Percentiles rank a stretch among this genome's conserved stretches.
phyloP scores from a whole-genome alignment of 2,888 invertebrate species.

The Portevinia maculata region DNA sequence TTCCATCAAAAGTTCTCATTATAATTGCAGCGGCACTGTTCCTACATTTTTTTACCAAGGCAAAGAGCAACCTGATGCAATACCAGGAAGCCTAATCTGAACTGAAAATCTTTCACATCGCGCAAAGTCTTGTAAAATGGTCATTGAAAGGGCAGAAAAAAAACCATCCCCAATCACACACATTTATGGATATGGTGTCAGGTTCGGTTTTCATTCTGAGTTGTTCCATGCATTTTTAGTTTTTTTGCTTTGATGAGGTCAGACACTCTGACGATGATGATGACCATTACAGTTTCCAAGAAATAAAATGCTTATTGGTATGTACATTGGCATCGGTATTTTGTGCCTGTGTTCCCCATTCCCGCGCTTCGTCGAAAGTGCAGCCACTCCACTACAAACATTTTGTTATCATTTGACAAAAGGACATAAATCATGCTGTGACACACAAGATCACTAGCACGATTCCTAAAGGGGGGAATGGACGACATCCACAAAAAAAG shows the following conservation, averaged over 20 bases:
- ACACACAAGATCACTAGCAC: slow-evolving; percentile 72
- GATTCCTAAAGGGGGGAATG: slow-evolving; percentile 60
- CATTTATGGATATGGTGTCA: slow-evolving; percentile 66
- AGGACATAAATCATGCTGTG: slow-evolving; percentile 74
- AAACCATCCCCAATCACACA: slow-evolving; percentile 59
- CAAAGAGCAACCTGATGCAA: slow-evolving; percentile 43
- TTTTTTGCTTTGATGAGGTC: slow-evolving; percentile 63
- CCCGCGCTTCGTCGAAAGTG: slow-evolving; percentile 42
- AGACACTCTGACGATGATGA: slow-evolving; percentile 64
- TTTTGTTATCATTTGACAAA: slow-evolving; percentile 74
- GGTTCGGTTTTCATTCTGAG: slow-evolving; percentile 50
- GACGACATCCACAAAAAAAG: slow-evolving; percentile 25
- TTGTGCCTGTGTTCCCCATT: not conserved
- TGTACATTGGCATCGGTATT: slow-evolving; percentile 37
- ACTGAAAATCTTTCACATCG: slow-evolving; percentile 62
- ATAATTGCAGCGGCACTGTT: slow-evolving; percentile 37
- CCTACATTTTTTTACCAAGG: slow-evolving; percentile 24
- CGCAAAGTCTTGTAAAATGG: slow-evolving; percentile 48
- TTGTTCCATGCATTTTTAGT: slow-evolving; percentile 42
- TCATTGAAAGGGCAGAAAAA: slow-evolving; percentile 33
- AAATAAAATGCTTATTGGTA: slow-evolving; percentile 50
- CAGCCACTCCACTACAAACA: slow-evolving; percentile 66
- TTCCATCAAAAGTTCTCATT: slow-evolving; percentile 15
- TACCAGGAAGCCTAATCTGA: slow-evolving; percentile 68
- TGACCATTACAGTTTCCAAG: slow-evolving; percentile 70